Conservation (phyloP, 2,113 vertebrate genomes). For the Forbesichthys papilliferus region DNA sequence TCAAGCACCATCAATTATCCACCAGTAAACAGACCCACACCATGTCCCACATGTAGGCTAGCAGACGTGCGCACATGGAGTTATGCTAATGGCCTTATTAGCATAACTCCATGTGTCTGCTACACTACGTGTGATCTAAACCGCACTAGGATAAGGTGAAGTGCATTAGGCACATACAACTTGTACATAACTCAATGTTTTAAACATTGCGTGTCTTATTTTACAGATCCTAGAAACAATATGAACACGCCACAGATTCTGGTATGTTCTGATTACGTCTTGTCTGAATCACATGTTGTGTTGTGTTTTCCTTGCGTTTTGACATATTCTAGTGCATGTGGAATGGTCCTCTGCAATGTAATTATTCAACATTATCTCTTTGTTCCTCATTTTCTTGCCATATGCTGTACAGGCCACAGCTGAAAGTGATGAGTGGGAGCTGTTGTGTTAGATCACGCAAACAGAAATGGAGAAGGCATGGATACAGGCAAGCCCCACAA, state of each 20-base stretch:
- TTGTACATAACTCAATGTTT: not conserved
- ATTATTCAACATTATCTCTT: not conserved
- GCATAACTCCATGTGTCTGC: slow-evolving; percentile 72
- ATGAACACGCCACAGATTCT: no score
- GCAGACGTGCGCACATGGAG: no score
- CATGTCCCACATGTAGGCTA: slow-evolving; percentile 6
- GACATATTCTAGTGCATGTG: not conserved
- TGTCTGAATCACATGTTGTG: not conserved
- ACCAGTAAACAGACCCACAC: slow-evolving; percentile 89
- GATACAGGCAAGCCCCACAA: slow-evolving; percentile 7
- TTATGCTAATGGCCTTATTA: slow-evolving; percentile 62
- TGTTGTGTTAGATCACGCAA: slow-evolving; percentile 9
- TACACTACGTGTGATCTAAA: slow-evolving; percentile 54
- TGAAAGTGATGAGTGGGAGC: slow-evolving; percentile 12
- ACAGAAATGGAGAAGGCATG: slow-evolving; percentile 4
- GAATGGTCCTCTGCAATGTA: not conserved
- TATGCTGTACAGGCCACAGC: not conserved
- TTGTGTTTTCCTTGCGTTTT: not conserved
- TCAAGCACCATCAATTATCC: slow-evolving; percentile 98
- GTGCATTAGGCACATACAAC: not conserved
- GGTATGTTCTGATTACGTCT: not conserved
- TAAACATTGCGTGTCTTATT: not conserved
- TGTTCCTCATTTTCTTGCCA: not conserved
- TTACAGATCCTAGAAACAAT: not conserved
- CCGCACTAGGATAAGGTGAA: slow-evolving; percentile 45